Base-by-base conservation (phyloP, 1,140 invertebrate genomes). In the Protaetia brevitarsis region DNA sequence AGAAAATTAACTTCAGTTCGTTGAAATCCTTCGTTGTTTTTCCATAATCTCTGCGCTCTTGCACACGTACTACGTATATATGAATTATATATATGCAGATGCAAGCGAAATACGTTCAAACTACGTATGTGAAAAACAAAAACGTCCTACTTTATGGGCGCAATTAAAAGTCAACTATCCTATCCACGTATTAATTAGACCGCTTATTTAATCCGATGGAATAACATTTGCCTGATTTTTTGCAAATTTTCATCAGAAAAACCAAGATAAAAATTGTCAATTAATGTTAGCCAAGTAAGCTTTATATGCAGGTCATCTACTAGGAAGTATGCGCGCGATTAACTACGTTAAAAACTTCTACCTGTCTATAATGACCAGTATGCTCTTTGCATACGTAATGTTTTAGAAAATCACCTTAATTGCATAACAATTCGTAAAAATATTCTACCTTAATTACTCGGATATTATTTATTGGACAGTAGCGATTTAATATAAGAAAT, bases 111-210 rank as follows among this genome's bases (percentile, higher is more conserved):
- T 13, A 13, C 11, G 1, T 19, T 19, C 26, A 19, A 23, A 51
- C n/a, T 23, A 19, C 19, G 19, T 19, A n/a, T 13, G 19, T 2
- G 41, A 8, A 51, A 51, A 51, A 51, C 41, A 51, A 51, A 41
- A 51, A 51, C 19, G 19, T 51, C 26, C 41, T 51, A 23, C 41
- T 51, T 51, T 51, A 51, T 21, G 19, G 41, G 16, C 26, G 13
- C 41, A 51, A 51, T 51, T 51, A 51, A 23, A 51, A 51, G 13
- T 51, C 19, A 19, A 51, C 41, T 51, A 51, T 45, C 41, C 13
- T 51, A 51, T 51, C 41, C 41, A 51, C 41, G 19, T 51, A 51
- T 51, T 51, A 51, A 51, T 51, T 51, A 23, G 41, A 51, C 7
- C 41, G 41, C 19, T 51, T 23, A 23, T 19, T 51, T 51, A 51